These are phyloP conservation scores for Acipenser ruthenus DNA, from an alignment of 2,797 vertebrate species.

Conservation along the genomic window DNA sequence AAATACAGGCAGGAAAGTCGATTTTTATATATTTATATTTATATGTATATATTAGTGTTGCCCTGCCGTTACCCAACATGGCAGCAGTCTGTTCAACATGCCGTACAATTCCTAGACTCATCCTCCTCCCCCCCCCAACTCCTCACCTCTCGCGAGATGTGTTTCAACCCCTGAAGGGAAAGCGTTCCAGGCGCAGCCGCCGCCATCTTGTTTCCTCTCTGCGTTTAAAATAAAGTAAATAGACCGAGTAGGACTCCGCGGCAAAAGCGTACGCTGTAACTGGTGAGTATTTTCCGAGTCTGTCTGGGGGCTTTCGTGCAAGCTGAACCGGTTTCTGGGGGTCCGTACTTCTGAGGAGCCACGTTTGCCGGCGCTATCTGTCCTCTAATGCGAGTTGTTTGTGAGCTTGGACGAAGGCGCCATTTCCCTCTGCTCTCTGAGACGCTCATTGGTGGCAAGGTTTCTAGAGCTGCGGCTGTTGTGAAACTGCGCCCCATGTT, in stretches of 20 bases:
- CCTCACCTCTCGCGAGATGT: slow-evolving; percentile 12
- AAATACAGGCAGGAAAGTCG: neutral
- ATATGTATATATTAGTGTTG: no score
- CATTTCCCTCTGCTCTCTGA: slow-evolving; percentile 76
- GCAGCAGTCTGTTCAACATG: neutral
- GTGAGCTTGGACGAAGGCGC: slow-evolving; percentile 75
- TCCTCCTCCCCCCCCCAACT: no score
- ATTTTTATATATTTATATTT: no score
- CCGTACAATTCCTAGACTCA: neutral
- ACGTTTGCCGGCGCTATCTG: slow-evolving; percentile 57
- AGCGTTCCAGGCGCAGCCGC: slow-evolving; percentile 35
- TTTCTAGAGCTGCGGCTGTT: slow-evolving; percentile 54
- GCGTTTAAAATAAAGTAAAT: slow-evolving; percentile 62
- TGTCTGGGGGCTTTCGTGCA: slow-evolving; percentile 17
- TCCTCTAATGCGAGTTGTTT: slow-evolving; percentile 76
- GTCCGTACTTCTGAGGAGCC: slow-evolving; percentile 16
- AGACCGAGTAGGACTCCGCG: slow-evolving; percentile 57
- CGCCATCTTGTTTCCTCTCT: slow-evolving; percentile 80
- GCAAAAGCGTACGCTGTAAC: slow-evolving; percentile 47
- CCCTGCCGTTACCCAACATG: neutral
- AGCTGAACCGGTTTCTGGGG: no score
- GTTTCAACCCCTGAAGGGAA: slow-evolving; percentile 43
- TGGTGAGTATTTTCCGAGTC: slow-evolving; percentile 47
- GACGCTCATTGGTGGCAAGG: slow-evolving; percentile 77
- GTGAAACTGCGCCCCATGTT: slow-evolving; percentile 43